A percentile compares a stretch with the other conserved stretches of the same genome.
Evolutionary conservation across 2,888 invertebrate species (phyloP).

Genomic region (Endotricha flammealis): DNA sequence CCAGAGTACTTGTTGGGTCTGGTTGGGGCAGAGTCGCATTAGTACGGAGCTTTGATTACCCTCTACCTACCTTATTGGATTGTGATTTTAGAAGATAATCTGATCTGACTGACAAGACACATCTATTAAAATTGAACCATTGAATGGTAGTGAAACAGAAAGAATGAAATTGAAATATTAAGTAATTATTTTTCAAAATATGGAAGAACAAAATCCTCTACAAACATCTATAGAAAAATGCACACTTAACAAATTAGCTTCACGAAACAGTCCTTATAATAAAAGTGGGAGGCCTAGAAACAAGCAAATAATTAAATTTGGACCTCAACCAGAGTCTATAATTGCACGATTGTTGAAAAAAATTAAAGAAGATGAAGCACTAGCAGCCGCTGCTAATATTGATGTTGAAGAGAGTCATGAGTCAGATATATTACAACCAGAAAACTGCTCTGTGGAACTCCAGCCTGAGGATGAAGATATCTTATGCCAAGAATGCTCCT

Average conservation of each 20-base stretch:
- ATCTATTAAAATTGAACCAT: too few species aligned
- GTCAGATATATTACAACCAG: background rate
- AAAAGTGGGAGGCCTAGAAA: slow-evolving; percentile 47
- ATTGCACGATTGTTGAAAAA: slow-evolving; percentile 45
- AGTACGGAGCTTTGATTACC: too few species aligned
- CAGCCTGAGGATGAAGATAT: background rate
- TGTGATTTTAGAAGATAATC: too few species aligned
- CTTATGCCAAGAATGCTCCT: slow-evolving; percentile 11
- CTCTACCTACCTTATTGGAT: too few species aligned
- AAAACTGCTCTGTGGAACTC: slow-evolving; percentile 13
- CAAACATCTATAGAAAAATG: too few species aligned
- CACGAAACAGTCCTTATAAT: slow-evolving; percentile 19
- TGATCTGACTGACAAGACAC: too few species aligned
- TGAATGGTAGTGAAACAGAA: too few species aligned
- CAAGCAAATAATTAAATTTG: slow-evolving; percentile 38
- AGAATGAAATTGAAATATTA: too few species aligned
- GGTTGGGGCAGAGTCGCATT: too few species aligned
- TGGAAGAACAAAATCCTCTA: slow-evolving; percentile 42
- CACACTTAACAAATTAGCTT: background rate
- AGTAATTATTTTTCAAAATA: too few species aligned
- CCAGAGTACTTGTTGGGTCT: too few species aligned
- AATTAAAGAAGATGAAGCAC: slow-evolving; percentile 21
- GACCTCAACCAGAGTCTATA: slow-evolving; percentile 54
- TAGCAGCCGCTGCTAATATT: slow-evolving; percentile 10
- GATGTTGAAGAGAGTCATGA: slow-evolving; percentile 8